Conservation (phyloP, 2,113 vertebrate genomes). For the Anser brachyrhynchus region DNA sequence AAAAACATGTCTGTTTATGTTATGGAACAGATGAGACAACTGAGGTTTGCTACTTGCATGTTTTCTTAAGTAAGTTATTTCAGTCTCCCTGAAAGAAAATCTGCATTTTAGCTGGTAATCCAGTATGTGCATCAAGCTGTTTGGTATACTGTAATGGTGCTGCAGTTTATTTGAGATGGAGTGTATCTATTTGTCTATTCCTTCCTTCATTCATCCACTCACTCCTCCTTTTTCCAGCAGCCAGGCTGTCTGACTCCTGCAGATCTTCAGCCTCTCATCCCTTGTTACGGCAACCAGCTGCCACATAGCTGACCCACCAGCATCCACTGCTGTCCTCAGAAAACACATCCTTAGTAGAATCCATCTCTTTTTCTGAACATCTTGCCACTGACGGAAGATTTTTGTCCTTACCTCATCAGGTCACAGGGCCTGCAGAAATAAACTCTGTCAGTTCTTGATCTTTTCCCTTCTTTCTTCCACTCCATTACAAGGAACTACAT, state of each 20-base stretch:
- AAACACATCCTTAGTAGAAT: neutral
- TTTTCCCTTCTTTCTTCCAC: neutral
- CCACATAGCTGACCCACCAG: neutral
- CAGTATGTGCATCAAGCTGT: neutral
- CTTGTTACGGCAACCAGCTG: neutral
- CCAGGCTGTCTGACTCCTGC: neutral
- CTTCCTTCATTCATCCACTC: neutral
- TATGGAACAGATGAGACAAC: neutral
- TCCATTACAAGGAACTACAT: neutral
- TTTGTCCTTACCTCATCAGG: neutral
- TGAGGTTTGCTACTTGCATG: neutral
- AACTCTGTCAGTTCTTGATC: neutral
- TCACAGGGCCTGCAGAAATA: neutral
- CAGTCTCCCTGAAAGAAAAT: neutral
- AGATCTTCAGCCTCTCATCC: neutral
- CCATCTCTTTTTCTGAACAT: neutral
- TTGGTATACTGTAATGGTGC: neutral
- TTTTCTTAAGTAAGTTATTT: neutral
- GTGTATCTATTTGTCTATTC: neutral
- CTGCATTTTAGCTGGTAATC: neutral
- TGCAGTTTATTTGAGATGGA: neutral
- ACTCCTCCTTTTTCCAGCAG: neutral
- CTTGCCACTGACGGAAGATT: neutral
- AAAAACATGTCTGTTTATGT: neutral
- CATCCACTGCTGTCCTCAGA: neutral